Evolutionary conservation across 2,113 vertebrate species (phyloP).

Genomic region (Calcarius ornatus): DNA sequence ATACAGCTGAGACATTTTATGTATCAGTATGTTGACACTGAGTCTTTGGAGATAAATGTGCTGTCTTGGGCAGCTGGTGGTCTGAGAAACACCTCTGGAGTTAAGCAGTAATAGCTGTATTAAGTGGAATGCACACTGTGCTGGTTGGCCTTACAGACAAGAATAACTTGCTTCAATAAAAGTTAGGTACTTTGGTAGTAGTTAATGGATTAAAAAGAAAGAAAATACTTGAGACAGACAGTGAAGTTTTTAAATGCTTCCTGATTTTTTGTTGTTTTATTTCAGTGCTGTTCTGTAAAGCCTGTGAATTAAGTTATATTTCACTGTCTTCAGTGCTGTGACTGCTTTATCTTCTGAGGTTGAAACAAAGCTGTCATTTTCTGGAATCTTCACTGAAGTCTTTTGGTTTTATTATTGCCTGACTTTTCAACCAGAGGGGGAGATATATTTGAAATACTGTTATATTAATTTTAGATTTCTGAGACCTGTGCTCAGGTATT

Average conservation of each 20-base stretch:
- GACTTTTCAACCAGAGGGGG: background rate
- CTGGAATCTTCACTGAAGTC: background rate
- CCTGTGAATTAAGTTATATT: background rate
- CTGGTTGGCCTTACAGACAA: background rate
- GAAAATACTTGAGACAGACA: background rate
- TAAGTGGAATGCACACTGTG: rapidly evolving
- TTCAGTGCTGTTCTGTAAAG: background rate
- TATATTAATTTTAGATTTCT: background rate
- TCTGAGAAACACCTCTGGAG: background rate
- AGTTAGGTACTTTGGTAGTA: background rate
- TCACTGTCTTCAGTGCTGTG: background rate
- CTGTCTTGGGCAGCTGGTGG: background rate
- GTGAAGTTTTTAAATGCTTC: background rate
- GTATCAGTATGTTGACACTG: background rate
- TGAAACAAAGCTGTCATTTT: background rate
- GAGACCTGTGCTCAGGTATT: background rate
- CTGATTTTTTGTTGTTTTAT: background rate
- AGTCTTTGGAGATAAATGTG: background rate
- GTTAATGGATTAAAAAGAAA: background rate
- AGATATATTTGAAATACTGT: background rate
- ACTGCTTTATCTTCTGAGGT: background rate
- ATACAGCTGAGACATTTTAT: background rate
- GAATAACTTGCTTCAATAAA: background rate
- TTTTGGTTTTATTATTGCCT: background rate
- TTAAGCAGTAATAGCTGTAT: background rate